Percentiles rank a stretch among this genome's conserved stretches.
These are phyloP conservation scores for Lota lota DNA, from an alignment of 2,113 vertebrate species.

Conservation along the genomic window DNA sequence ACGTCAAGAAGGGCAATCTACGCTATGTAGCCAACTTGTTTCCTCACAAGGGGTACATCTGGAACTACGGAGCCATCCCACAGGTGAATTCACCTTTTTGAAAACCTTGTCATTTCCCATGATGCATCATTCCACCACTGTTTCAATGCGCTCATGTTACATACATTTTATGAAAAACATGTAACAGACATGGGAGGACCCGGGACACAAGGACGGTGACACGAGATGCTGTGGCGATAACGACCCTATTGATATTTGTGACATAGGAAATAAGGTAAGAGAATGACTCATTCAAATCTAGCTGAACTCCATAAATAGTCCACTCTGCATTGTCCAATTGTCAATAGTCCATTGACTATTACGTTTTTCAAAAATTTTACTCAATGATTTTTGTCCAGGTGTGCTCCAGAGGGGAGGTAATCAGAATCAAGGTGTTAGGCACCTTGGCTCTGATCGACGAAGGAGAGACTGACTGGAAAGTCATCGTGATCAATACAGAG, in stretches of 20 bases:
- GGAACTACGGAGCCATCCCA: constrained; percentile 97
- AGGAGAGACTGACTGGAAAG: constrained; percentile 97
- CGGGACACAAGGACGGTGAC: constrained; percentile 85
- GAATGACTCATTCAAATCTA: no score
- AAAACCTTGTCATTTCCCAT: no score
- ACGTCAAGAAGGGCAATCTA: constrained; percentile 93
- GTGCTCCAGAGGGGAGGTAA: constrained; percentile 87
- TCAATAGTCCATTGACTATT: neutral
- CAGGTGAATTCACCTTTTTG: constrained; percentile 73
- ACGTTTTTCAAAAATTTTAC: neutral
- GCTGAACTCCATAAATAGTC: no score
- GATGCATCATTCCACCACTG: no score
- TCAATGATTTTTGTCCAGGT: constrained; percentile 69
- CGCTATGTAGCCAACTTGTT: constrained; percentile 94
- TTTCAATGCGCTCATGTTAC: no score
- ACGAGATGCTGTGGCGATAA: constrained; percentile 93
- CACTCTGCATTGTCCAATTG: no score
- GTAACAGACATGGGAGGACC: constrained; percentile 93
- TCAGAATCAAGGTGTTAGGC: constrained; percentile 89
- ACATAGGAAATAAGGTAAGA: constrained; percentile 74
- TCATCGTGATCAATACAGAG: constrained; percentile 90
- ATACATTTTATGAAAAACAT: no score
- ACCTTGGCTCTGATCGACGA: constrained; percentile 95
- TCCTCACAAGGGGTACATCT: constrained; percentile 97
- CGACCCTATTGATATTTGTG: constrained; percentile 80